phyloP scores from a whole-genome alignment of 2,888 invertebrate genomes.

The Nymphalis urticae region DNA sequence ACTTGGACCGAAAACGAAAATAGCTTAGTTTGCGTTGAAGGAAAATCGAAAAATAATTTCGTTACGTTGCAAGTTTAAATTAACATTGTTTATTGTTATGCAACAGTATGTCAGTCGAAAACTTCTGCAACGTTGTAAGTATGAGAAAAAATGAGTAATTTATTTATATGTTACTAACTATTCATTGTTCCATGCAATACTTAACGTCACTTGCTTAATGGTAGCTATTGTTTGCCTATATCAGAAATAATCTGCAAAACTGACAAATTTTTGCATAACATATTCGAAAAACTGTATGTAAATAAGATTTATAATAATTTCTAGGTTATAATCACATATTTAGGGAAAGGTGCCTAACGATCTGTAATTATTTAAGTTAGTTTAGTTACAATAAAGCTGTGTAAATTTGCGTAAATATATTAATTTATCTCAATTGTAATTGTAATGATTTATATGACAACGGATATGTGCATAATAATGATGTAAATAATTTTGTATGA shows the following conservation, averaged over 20 bases:
- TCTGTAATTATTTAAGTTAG: constrained; percentile 66
- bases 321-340: constrained; percentile 41
- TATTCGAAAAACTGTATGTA: background rate
- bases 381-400: constrained; percentile 49
- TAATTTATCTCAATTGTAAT: constrained; percentile 75
- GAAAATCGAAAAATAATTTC: background rate
- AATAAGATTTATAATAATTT: constrained; percentile 5
- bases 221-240: background rate
- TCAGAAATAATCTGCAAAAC: background rate
- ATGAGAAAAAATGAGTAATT: background rate
- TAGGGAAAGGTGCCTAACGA: constrained; percentile 71
- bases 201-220: constrained; percentile 6
- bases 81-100: constrained; percentile 11
- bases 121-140: background rate
- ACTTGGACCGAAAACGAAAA: background rate
- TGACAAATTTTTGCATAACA: constrained; percentile 20
- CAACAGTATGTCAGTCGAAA: constrained; percentile 5
- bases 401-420: constrained; percentile 70
- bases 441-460: constrained; percentile 77
- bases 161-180: constrained; percentile 6
- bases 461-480: constrained; percentile 76
- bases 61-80: constrained; percentile 1
- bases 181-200: constrained; percentile 10
- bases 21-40: background rate
- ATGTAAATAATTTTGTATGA: constrained; percentile 75